Base-by-base conservation (phyloP, 1,140 invertebrate species). In the Vanessa atalanta region DNA sequence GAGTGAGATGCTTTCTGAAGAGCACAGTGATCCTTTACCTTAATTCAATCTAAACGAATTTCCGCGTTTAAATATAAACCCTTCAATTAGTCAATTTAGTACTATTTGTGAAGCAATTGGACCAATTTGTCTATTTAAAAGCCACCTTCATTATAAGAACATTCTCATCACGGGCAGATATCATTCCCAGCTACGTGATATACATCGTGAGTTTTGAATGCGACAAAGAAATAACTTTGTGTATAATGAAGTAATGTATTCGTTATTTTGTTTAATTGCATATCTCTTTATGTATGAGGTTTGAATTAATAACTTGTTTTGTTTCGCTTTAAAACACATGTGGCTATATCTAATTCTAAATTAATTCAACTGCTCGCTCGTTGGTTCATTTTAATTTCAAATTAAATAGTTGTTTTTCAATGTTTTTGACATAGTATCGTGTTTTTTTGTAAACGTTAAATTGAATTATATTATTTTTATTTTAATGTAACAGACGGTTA, bases 61-160 rank as follows among this genome's bases (percentile, higher is more conserved):
- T 68, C 55, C 66, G 65, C 67, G 79, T 83, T 83, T 87, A 87
- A 86, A 87, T 84, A 88, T 88, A 87, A 86, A 79, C 78, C 75
- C 69, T 79, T 79, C 83, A 87, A 86, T 88, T 86, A 85, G 79
- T 74, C 86, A 85, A 87, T 87, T 75, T 83, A 83, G 71, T 71
- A 50, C 69, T 72, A 78, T 80, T 79, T 78, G 69, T 70, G 57
- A 60, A 63, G 75, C 84, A 85, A 88, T 87, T 87, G 80, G 78
- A 76, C 63, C 81, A 85, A 88, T 87, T 83, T 78, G 79, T 79
- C 68, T 77, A 77, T 74, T 75, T 78, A 72, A 72, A 72, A 70
- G 47, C 60, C 43, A 43, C 72, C 50, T 55, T 47, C 11, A 74
- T 43, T 68, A 65, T 65, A 47, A 50, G 16, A 47, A 48, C 14